Percentiles rank a stretch among this genome's conserved stretches.
phyloP scores from a whole-genome alignment of 2,113 vertebrate genomes.

The Pelusios castaneus region DNA sequence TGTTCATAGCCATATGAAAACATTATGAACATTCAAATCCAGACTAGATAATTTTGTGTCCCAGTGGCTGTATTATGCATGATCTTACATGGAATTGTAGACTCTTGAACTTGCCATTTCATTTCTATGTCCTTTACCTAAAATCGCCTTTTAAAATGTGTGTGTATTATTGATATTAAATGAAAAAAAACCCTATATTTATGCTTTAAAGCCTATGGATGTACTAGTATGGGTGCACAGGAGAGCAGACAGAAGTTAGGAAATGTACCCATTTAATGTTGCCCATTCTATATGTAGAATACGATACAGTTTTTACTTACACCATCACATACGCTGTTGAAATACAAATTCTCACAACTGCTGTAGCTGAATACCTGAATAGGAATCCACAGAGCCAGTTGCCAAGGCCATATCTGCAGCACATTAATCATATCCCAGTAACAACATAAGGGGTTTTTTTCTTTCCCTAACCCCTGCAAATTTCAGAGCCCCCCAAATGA shows the following conservation, averaged over 20 bases:
- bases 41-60: background rate
- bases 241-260: background rate
- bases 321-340: background rate
- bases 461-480: background rate
- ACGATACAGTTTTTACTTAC: background rate
- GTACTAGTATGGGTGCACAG: rapidly evolving
- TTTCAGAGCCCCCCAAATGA: background rate
- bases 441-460: background rate
- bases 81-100: background rate
- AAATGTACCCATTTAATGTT: background rate
- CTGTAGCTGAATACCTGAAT: background rate
- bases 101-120: background rate
- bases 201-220: background rate
- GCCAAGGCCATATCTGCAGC: background rate
- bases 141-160: background rate
- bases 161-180: background rate
- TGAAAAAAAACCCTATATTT: background rate
- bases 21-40: background rate
- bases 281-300: background rate
- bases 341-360: background rate
- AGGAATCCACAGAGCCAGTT: background rate
- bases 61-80: background rate
- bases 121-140: background rate
- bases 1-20: background rate
- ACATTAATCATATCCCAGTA: background rate